Conservation (phyloP, 2,113 vertebrate species). For the Toxostoma redivivum region DNA sequence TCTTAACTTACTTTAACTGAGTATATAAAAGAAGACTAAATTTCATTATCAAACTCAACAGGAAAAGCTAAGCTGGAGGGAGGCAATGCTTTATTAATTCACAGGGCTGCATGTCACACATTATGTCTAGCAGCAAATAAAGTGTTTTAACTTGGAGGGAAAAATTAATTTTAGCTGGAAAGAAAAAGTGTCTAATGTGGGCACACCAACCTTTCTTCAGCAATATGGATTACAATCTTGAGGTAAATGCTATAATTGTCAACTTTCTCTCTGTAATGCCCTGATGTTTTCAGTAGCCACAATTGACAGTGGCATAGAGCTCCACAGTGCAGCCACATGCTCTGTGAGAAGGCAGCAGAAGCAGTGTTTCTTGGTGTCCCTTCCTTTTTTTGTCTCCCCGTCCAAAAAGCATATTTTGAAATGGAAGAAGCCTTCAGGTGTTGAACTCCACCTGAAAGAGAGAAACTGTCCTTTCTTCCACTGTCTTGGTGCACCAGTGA, state of each 20-base stretch:
- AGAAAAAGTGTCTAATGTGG: not conserved
- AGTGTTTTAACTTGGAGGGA: conserved; percentile 3
- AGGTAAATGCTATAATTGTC: not conserved
- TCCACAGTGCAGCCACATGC: not conserved
- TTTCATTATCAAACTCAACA: conserved; percentile 55
- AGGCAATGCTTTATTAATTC: conserved; percentile 39
- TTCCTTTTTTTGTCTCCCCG: not conserved
- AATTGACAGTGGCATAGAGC: not conserved
- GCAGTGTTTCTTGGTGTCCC: not conserved
- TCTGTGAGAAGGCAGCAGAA: not conserved
- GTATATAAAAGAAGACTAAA: conserved; percentile 62
- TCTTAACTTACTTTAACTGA: conserved; percentile 63
- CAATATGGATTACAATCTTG: not conserved
- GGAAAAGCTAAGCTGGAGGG: conserved; percentile 1
- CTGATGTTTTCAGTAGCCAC: not conserved
- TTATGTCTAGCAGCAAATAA: conserved; percentile 32
- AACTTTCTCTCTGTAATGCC: not conserved
- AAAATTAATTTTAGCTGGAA: conserved; percentile 42
- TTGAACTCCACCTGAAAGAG: not conserved
- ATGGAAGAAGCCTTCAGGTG: not conserved
- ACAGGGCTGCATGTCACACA: not conserved
- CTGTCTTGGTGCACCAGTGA: not conserved
- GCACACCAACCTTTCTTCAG: not conserved
- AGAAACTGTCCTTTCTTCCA: not conserved
- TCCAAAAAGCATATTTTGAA: not conserved